Base-by-base conservation (phyloP, 2,797 vertebrate species). In the Eulemur coronatus region DNA sequence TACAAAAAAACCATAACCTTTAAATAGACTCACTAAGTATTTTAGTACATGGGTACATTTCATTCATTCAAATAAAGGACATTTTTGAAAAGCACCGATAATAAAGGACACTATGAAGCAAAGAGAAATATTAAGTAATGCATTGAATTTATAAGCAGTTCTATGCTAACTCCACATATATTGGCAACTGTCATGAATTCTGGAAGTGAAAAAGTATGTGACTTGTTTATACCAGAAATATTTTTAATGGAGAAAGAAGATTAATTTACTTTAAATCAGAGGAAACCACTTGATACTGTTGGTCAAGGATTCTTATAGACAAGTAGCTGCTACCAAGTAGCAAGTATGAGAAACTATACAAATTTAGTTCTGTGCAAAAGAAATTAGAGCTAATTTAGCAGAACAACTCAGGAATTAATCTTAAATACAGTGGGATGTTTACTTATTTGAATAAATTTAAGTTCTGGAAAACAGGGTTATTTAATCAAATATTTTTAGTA, bases 401-500 rank as follows among this genome's bases (percentile, higher is more conserved):
- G 48, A 94, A 91, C 18, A 6, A 67, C 7, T 79, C 46, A 85
- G 17, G 12, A 84, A 57, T 85, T 26, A 81, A 73, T 50, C 28
- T 86, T 57, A 93, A 89, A 20, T 20, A 69, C 7, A 91, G n/a
- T 41, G 5, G 35, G 24, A 59, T 81, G 55, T 86, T 90, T 41
- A 63, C 5, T 43, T 82, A 24, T 65, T 33, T 30, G 5, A 81
- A 70, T 43, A 88, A 78, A 70, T 69, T 69, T 75, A 84, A 57
- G 10, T 72, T 28, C 7, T 81, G 5, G 35, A 79, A 81, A 82
- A 94, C 14, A 55, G 18, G 15, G 33, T 69, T 57, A 89, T 73
- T 95, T 95, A 50, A 41, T 50, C 48, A 85, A 84, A 41, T 73
- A 89, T 48, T 89, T 94, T 95, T 50, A 72, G 50, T 50, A 88